Conservation (phyloP, 2,888 invertebrate species). For the Psococerastis gibbosa region DNA sequence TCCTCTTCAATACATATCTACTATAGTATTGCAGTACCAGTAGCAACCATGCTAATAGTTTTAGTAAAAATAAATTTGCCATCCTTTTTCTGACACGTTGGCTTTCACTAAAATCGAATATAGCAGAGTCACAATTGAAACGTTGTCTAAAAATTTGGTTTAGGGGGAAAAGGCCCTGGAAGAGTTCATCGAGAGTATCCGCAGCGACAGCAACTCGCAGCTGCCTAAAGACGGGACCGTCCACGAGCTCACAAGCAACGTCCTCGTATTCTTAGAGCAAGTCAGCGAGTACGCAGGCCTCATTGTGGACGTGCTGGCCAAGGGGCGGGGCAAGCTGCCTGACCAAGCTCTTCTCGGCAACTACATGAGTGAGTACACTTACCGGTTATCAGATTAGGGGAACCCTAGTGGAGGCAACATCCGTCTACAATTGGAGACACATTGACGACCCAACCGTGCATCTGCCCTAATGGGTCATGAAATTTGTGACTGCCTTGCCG, state of each 20-base stretch:
- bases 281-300: conserved; percentile 59
- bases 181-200: conserved; percentile 79
- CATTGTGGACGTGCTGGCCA: conserved; percentile 40
- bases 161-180: conserved; percentile 80
- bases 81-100: too few species aligned
- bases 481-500: background rate
- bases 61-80: conserved; percentile 4
- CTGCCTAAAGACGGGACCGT: conserved; percentile 96
- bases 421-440: too few species aligned
- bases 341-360: conserved; percentile 48
- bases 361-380: conserved; percentile 61
- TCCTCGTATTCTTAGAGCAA: conserved; percentile 80
- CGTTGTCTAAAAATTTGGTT: conserved; percentile 19
- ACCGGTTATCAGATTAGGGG: too few species aligned
- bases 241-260: conserved; percentile 87
- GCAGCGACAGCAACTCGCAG: conserved; percentile 53
- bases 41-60: too few species aligned
- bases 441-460: too few species aligned
- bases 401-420: too few species aligned
- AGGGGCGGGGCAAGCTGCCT: conserved; percentile 22
- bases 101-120: too few species aligned
- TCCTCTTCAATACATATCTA: too few species aligned
- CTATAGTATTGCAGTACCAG: too few species aligned
- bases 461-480: too few species aligned
- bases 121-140: too few species aligned